Conservation (phyloP, 2,797 vertebrate species). For the Sorex maritimensis region DNA sequence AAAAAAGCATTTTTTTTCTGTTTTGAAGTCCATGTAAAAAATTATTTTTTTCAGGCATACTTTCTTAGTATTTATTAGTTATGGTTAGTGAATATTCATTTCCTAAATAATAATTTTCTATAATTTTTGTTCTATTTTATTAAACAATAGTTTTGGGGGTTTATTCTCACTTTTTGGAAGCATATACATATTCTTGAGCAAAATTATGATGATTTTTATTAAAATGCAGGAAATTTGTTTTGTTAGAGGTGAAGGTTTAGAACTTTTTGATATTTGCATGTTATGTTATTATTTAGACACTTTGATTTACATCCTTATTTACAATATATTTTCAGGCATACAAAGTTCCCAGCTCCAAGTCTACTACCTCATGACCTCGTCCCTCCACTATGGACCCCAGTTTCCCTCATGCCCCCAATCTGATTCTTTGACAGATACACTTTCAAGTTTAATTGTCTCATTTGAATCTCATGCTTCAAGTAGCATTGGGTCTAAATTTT, state of each 20-base stretch:
- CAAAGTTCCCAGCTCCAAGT: too few species aligned
- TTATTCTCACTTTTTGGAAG: constrained; percentile 57
- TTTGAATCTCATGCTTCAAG: too few species aligned
- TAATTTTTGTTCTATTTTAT: constrained; percentile 70
- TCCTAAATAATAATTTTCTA: constrained; percentile 39
- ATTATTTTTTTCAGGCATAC: constrained; percentile 44
- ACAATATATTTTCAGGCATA: too few species aligned
- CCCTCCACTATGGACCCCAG: too few species aligned
- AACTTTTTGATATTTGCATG: not conserved
- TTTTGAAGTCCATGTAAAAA: constrained; percentile 52
- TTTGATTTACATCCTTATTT: too few species aligned
- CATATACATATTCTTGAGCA: constrained; percentile 57
- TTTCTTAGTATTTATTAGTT: constrained; percentile 58
- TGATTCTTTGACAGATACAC: too few species aligned
- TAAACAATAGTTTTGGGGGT: constrained; percentile 66
- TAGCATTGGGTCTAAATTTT: not conserved
- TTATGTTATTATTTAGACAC: too few species aligned
- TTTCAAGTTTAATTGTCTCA: too few species aligned
- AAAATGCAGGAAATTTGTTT: constrained; percentile 27
- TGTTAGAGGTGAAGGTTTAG: constrained; percentile 14
- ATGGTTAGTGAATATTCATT: constrained; percentile 77
- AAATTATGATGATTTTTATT: constrained; percentile 59
- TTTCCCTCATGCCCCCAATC: too few species aligned
- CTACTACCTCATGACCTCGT: too few species aligned
- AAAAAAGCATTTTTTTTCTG: not conserved